Evolutionary conservation across 2,888 invertebrate species (phyloP).

Genomic region (Pelosia muscerda): DNA sequence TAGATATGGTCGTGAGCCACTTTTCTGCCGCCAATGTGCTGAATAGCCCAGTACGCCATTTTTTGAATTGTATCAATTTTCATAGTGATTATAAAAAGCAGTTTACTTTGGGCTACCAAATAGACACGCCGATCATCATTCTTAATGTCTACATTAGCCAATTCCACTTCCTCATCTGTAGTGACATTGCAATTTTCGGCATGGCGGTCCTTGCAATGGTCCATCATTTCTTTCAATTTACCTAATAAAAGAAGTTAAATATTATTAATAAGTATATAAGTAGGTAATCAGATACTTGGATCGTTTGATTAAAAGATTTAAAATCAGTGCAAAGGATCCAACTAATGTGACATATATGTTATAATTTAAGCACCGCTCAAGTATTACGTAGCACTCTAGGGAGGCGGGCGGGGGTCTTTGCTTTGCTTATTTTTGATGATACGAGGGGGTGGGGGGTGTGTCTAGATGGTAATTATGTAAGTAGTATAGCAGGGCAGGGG

Average conservation of each 20-base stretch:
- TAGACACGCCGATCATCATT: conserved; percentile 72
- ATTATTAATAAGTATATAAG: neutral
- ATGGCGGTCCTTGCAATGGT: conserved; percentile 77
- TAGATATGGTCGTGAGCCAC: conserved; percentile 72
- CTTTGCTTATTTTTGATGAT: too few relatives aligned
- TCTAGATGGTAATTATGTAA: too few relatives aligned
- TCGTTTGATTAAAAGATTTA: neutral
- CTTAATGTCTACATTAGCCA: conserved; percentile 57
- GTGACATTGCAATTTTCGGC: conserved; percentile 62
- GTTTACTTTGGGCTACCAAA: conserved; percentile 66
- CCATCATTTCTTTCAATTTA: conserved; percentile 69
- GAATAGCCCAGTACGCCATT: conserved; percentile 75
- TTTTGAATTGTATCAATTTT: conserved; percentile 75
- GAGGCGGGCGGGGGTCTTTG: too few relatives aligned
- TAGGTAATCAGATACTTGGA: neutral
- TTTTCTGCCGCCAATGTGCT: conserved; percentile 74
- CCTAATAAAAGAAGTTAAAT: conserved; percentile 56
- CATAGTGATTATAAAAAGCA: conserved; percentile 73
- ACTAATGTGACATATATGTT: neutral
- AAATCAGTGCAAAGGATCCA: neutral
- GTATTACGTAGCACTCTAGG: too few relatives aligned
- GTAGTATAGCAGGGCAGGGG: too few relatives aligned
- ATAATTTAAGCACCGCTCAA: too few relatives aligned
- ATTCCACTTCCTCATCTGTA: conserved; percentile 67
- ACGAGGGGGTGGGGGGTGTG: too few relatives aligned